Evolutionary conservation across 1,140 invertebrate genomes (phyloP), one percentile per base, ranked within the genome.

Genomic region (Elymnias hypermnestra): DNA sequence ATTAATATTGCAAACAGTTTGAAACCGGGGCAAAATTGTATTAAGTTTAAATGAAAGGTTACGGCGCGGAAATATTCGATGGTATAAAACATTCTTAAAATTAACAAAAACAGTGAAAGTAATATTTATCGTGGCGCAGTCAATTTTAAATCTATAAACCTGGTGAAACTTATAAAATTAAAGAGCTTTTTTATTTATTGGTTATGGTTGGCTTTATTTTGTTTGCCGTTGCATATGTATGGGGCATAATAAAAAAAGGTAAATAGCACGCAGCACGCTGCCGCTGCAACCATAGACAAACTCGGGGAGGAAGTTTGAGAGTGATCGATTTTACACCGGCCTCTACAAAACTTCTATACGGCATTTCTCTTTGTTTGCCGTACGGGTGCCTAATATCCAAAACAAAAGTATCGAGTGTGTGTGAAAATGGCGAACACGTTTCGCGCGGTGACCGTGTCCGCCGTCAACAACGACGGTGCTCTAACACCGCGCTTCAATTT

Each of bases 381-480:
- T 70, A 69, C 70, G 69, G 65, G 72, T 55, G 69, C 67, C 54
- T 68, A 71, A 64, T 69, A 73, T 50, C 58, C 45, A 63, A 29
- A 70, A 69, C 53, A 64, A 45, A 47, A 72, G 62, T 55, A 66
- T 67, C 51, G 63, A 68, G 63, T 57, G 53, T 54, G 43, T 29
- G 40, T 60, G 54, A 90, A 90, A 90, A 92, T 92, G 91, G 90
- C 90, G 89, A 89, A 90, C 83, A 87, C 85, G 84, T 91, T 89
- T 88, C 89, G 89, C 87, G 88, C 88, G 83, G 91, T 92, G 83
- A 89, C 87, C 75, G 90, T 92, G 64, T 91, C 88, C 78, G 83
- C 87, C 83, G 88, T 92, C 72, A 90, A 89, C 86, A 91, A 91
- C 74, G 89, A 90, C 83, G 90, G 90, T 62, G 87, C 88, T 72